Conservation (phyloP, 2,113 vertebrate genomes). For the Xenus cinereus region DNA sequence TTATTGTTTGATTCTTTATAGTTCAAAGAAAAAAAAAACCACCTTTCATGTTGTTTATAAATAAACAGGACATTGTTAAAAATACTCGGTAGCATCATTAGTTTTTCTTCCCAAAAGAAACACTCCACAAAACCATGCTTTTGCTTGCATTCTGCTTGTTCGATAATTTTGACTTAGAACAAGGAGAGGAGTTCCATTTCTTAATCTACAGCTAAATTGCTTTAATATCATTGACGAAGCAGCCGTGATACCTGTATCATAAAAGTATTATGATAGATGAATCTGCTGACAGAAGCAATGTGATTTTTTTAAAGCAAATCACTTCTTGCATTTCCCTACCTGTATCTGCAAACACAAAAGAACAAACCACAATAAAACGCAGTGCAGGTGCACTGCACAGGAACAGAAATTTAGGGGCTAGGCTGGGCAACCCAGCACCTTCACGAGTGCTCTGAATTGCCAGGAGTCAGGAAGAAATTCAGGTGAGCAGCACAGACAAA, state of each 20-base stretch:
- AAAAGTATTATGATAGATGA: neutral
- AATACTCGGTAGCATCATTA: neutral
- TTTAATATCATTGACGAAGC: neutral
- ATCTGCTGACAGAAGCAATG: neutral
- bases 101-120: neutral
- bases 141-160: neutral
- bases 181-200: neutral
- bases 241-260: neutral
- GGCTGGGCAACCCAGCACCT: neutral
- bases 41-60: conserved; percentile 2
- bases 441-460: neutral
- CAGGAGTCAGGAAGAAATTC: neutral
- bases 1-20: neutral
- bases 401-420: neutral
- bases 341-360: neutral
- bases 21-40: neutral
- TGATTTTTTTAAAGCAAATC: neutral
- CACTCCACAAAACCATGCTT: neutral
- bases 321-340: neutral
- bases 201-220: neutral
- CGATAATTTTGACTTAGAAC: neutral
- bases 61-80: conserved; percentile 1
- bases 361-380: neutral
- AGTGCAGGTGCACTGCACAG: neutral
- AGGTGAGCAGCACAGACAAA: neutral